Evolutionary conservation across 2,113 vertebrate species (phyloP), one percentile per base, ranked within the genome.

Genomic region (Labrus mixtus): DNA sequence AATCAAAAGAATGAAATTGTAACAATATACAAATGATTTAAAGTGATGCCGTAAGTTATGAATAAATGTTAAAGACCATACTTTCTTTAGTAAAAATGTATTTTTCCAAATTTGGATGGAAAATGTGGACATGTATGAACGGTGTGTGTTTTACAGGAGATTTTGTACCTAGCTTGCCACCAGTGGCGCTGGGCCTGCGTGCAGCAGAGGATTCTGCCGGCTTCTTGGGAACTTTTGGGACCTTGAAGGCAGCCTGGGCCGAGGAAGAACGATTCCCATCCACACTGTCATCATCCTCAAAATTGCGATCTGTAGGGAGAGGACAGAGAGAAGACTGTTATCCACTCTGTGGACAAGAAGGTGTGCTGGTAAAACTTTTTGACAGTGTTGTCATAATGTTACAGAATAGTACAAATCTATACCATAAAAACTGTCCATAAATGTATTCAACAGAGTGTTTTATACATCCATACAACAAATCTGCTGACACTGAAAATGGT

Each of bases 231-330:
- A 96, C 95, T 45, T 95, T 95, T 67, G 97, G 96, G 86, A 98
- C 95, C 93, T 98, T 99, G 93, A 98, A 99, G 66, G 95, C 94
- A 84, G 96, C 95, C 92, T 96, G 95, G 91, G 96, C 93, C 67
- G 97, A 95, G 22, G 97, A 96, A 16, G 96, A 95, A 83, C 95
- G 96, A 90, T 94, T 97, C 91, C 97, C 98, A 93, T 99, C 98
- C 96, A 97, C 96, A 20, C 97, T 97, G 82, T 99, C 98, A 50
- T 98, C 97, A 92, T 99, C 98, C 74, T 99, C 98, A 84, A 97
- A 99, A 94, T 96, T 98, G 92, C 97, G 98, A 95, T 99, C 97
- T 98, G 79, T 68, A n/a, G 87, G 79, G 83, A 74, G 65, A 25
- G 33, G 15, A 41, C 43, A 23, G 20, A 73, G 65, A 7, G 69